Percentiles rank a stretch among this genome's conserved stretches.
These are phyloP conservation scores for Lophotis ruficrista DNA, from an alignment of 2,113 vertebrate genomes.

Conservation along the genomic window DNA sequence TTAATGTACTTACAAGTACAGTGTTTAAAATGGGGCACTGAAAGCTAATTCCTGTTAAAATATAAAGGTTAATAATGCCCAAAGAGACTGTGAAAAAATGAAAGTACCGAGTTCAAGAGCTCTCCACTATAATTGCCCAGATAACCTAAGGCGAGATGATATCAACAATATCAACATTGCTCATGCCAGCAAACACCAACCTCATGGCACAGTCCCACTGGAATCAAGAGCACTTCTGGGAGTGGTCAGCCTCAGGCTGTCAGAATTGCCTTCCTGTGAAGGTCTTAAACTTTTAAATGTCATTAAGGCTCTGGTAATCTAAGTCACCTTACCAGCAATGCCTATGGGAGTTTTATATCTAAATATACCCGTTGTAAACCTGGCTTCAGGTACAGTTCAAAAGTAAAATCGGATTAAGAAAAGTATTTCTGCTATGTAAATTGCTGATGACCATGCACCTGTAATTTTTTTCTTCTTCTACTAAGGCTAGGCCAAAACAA, in stretches of 20 bases:
- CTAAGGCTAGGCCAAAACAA: background rate
- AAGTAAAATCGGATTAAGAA: background rate
- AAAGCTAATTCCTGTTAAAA: background rate
- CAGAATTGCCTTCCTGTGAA: background rate
- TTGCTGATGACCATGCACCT: background rate
- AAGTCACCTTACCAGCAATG: background rate
- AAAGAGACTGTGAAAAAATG: background rate
- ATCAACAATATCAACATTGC: background rate
- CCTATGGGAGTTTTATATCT: background rate
- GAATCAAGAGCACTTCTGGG: background rate
- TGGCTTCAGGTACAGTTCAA: background rate
- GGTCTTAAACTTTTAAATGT: background rate
- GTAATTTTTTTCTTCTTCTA: background rate
- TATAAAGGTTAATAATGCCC: background rate
- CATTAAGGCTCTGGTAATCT: background rate
- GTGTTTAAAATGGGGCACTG: background rate
- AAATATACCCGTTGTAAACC: background rate
- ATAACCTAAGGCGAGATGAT: background rate
- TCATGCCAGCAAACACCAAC: background rate
- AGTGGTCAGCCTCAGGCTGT: background rate
- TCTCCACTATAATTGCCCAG: background rate
- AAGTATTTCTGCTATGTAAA: background rate
- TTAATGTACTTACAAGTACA: background rate
- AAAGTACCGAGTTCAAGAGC: background rate
- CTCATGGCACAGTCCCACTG: background rate